Conservation (phyloP, 2,797 vertebrate genomes). For the Crenichthys baileyi region DNA sequence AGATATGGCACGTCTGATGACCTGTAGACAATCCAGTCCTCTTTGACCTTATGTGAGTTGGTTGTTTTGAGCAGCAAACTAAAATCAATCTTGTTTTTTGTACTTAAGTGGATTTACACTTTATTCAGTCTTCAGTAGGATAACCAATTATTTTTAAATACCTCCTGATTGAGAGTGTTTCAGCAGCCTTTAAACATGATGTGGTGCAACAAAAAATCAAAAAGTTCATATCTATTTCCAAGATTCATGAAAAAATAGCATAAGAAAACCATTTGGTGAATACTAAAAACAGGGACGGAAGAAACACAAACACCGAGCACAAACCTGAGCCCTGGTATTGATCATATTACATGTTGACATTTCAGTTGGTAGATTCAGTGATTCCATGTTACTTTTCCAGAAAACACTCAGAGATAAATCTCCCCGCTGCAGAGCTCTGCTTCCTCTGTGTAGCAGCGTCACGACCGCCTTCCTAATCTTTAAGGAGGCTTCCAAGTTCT, state of each 20-base stretch:
- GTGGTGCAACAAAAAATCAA: not conserved
- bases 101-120: not conserved
- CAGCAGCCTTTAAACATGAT: not conserved
- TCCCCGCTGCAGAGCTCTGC: not conserved
- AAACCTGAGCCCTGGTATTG: not conserved
- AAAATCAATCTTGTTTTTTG: not conserved
- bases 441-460: not conserved
- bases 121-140: not conserved
- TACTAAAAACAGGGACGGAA: not conserved
- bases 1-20: not conserved
- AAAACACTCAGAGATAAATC: constrained; percentile 6
- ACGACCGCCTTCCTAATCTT: not conserved
- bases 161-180: not conserved
- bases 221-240: not conserved
- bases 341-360: not conserved
- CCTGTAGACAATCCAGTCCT: not conserved
- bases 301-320: not conserved
- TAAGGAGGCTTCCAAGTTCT: not conserved
- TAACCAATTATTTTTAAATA: no score
- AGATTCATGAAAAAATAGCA: not conserved
- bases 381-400: not conserved
- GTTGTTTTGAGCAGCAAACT: not conserved
- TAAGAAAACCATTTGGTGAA: not conserved
- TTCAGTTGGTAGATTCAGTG: constrained; percentile 1
- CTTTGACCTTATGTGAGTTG: not conserved